phyloP scores from a whole-genome alignment of 2,888 invertebrate genomes.

The Cerceris ruficornis region DNA sequence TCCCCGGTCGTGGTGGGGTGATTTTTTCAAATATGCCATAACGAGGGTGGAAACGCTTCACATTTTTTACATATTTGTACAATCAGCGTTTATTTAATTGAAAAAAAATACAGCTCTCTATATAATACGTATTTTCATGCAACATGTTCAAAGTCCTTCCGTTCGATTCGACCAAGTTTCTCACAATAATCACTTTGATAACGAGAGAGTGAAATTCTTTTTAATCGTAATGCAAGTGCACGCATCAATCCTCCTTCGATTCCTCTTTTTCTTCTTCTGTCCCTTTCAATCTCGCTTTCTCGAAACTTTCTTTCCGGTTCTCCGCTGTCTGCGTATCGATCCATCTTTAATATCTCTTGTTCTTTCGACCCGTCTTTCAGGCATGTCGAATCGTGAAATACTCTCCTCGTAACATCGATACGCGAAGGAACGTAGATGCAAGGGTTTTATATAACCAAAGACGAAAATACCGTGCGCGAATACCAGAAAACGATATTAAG shows the following conservation, averaged over 20 bases:
- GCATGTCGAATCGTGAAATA: constrained; percentile 7
- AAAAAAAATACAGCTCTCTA: too few species aligned
- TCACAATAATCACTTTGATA: too few species aligned
- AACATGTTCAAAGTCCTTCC: too few species aligned
- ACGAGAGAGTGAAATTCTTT: too few species aligned
- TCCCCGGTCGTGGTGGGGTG: too few species aligned
- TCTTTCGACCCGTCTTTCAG: background rate
- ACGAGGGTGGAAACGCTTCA: too few species aligned
- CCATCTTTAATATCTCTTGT: constrained; percentile 7
- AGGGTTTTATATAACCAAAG: constrained; percentile 4
- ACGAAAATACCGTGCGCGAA: background rate
- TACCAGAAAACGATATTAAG: constrained; percentile 51
- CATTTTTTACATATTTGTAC: too few species aligned
- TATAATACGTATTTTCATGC: too few species aligned
- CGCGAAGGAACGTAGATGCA: constrained; percentile 19
- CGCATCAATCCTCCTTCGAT: background rate
- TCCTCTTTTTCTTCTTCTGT: background rate
- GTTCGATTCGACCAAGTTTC: too few species aligned
- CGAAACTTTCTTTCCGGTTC: constrained; percentile 1
- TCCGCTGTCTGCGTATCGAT: constrained; percentile 2
- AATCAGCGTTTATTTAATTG: too few species aligned
- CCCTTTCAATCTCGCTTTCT: background rate
- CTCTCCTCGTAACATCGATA: background rate
- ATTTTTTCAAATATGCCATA: too few species aligned
- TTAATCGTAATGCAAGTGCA: background rate